Conservation (phyloP, 2,888 invertebrate species). For the Hetaerina titia region DNA sequence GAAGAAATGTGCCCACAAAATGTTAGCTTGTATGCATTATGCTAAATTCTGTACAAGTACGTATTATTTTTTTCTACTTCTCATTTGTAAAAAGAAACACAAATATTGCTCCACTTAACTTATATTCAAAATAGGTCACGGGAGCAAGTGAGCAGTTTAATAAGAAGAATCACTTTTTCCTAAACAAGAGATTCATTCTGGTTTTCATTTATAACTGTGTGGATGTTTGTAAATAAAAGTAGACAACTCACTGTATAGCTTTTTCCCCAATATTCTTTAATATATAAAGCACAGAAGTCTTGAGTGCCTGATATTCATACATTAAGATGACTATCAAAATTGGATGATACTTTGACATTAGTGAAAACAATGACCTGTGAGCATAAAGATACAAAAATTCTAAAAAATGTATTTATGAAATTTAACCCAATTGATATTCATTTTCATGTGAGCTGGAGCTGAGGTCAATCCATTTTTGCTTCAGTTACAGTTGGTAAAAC, state of each 20-base stretch:
- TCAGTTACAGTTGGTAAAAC: conserved; percentile 49
- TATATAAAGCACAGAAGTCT: conserved; percentile 52
- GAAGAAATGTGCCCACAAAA: not conserved
- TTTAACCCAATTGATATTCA: conserved; percentile 56
- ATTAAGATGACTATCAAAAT: conserved; percentile 47
- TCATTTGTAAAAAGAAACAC: not conserved
- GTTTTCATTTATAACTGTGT: conserved; percentile 62
- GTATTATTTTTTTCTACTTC: not conserved
- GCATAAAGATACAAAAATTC: conserved; percentile 43
- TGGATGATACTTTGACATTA: conserved; percentile 53
- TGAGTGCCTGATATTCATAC: conserved; percentile 65
- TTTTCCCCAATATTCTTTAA: conserved; percentile 55
- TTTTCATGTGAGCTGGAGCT: conserved; percentile 55
- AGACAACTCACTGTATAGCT: conserved; percentile 64
- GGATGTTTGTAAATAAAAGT: conserved; percentile 62
- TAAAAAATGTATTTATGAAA: conserved; percentile 48
- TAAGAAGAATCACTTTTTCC: conserved; percentile 48
- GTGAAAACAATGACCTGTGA: conserved; percentile 30
- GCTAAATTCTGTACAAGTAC: not conserved
- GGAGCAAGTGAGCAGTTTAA: conserved; percentile 58
- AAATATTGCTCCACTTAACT: conserved; percentile 11
- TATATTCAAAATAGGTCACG: not conserved
- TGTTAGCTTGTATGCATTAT: conserved; percentile 34
- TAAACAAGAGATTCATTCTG: conserved; percentile 50
- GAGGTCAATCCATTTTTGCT: conserved; percentile 54